These are phyloP conservation scores for Glossosoma conforme DNA, from an alignment of 1,140 invertebrate species.

Conservation along the genomic window DNA sequence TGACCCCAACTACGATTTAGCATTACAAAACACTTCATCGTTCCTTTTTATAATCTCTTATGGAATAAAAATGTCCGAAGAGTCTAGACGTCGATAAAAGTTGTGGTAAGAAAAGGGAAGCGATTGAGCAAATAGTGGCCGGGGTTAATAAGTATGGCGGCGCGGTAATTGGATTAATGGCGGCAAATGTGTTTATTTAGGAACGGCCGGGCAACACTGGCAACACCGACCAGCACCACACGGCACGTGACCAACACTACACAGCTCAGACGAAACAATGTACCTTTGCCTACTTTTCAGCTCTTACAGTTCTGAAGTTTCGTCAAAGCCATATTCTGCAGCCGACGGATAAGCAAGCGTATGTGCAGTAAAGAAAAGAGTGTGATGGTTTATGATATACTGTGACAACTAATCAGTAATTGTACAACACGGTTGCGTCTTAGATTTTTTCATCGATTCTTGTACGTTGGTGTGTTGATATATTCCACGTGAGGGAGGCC, in stretches of 20 bases:
- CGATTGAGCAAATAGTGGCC: conserved; percentile 22
- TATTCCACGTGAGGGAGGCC: no score
- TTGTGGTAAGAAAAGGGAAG: background rate
- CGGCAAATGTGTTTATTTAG: conserved; percentile 26
- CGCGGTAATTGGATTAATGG: conserved; percentile 21
- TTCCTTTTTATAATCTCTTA: no score
- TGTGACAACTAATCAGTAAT: background rate
- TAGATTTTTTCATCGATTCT: no score
- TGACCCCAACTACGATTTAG: no score
- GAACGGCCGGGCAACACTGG: conserved; percentile 4
- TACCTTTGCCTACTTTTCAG: background rate
- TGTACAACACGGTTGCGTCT: background rate
- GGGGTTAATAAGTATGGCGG: conserved; percentile 3
- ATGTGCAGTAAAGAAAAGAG: background rate
- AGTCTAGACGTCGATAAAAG: background rate
- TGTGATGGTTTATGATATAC: background rate
- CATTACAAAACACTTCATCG: no score
- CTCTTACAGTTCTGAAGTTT: background rate
- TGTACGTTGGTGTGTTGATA: no score
- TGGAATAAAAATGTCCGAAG: conserved; percentile 12
- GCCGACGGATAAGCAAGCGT: background rate
- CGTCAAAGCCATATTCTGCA: background rate
- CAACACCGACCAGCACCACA: background rate
- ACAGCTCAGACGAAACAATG: background rate
- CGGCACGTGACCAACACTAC: conserved; percentile 14